Percentiles rank a stretch among this genome's conserved stretches.
phyloP scores from a whole-genome alignment of 2,797 vertebrate genomes.

The Argentina silus region DNA sequence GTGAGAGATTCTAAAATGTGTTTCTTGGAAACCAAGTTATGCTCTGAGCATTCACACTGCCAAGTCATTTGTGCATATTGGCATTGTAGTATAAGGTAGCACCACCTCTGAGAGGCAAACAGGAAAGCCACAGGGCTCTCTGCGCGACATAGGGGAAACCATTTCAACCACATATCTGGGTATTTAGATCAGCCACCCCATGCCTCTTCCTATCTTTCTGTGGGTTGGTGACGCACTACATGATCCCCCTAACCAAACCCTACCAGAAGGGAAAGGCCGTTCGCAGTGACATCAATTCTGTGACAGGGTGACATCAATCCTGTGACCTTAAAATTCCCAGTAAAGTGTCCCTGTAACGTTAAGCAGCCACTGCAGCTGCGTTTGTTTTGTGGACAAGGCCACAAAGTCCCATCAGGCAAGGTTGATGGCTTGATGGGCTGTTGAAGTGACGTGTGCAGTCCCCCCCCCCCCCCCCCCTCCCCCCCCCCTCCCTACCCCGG shows the following conservation, averaged over 20 bases:
- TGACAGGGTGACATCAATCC: neutral
- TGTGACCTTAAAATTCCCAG: neutral
- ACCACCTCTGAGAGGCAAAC: neutral
- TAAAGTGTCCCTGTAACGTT: neutral
- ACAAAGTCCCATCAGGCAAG: slow-evolving; percentile 20
- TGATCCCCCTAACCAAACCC: neutral
- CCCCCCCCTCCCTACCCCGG: neutral
- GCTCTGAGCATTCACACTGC: neutral
- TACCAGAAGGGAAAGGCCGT: neutral
- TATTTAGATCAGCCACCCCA: neutral
- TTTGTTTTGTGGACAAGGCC: slow-evolving; percentile 7
- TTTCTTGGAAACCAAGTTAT: neutral
- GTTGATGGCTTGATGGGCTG: slow-evolving; percentile 29
- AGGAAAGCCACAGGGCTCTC: neutral
- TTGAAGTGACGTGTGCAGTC: slow-evolving; percentile 14
- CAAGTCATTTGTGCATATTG: neutral
- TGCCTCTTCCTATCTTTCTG: slow-evolving; percentile 8
- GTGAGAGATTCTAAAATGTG: too few species aligned
- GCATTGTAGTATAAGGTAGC: neutral
- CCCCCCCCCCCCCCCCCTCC: neutral
- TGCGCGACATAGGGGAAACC: neutral
- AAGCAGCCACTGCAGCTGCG: slow-evolving; percentile 2
- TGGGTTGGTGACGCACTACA: neutral
- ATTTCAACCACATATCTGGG: neutral
- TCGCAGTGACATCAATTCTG: neutral